A percentile compares a stretch with the other conserved stretches of the same genome.
Evolutionary conservation across 2,797 vertebrate species (phyloP).

Genomic region (Myotis planiceps): DNA sequence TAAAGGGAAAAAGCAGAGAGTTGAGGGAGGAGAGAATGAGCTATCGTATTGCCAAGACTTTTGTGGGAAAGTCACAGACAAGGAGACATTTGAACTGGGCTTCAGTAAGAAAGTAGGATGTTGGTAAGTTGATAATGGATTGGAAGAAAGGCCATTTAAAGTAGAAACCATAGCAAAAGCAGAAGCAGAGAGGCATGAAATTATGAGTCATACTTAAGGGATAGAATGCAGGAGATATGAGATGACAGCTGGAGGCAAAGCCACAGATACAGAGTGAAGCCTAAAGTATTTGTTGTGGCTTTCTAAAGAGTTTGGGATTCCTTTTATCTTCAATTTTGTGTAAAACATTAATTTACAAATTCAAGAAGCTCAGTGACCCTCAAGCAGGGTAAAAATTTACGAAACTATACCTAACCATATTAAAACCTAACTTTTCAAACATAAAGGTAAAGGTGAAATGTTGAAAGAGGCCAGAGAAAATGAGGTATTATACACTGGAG

Average conservation of each 20-base stretch:
- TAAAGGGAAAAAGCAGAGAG: background rate
- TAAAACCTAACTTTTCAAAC: background rate
- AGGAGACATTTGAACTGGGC: background rate
- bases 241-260: background rate
- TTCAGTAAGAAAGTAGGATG: background rate
- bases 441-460: background rate
- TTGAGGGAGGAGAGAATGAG: background rate
- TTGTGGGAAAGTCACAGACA: background rate
- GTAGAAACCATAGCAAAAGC: background rate
- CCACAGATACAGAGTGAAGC: background rate
- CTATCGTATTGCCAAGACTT: background rate
- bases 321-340: background rate
- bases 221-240: background rate
- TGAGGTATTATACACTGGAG: fast-evolving
- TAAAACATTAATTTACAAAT: background rate
- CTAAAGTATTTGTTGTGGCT: background rate
- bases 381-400: background rate
- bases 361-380: background rate
- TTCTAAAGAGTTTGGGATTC: background rate
- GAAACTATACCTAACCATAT: background rate
- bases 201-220: background rate
- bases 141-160: background rate
- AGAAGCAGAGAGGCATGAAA: background rate
- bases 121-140: background rate
- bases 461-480: background rate